These are phyloP conservation scores for Hypsibius dujardini DNA, from an alignment of 1,140 invertebrate genomes.

Conservation along the genomic window DNA sequence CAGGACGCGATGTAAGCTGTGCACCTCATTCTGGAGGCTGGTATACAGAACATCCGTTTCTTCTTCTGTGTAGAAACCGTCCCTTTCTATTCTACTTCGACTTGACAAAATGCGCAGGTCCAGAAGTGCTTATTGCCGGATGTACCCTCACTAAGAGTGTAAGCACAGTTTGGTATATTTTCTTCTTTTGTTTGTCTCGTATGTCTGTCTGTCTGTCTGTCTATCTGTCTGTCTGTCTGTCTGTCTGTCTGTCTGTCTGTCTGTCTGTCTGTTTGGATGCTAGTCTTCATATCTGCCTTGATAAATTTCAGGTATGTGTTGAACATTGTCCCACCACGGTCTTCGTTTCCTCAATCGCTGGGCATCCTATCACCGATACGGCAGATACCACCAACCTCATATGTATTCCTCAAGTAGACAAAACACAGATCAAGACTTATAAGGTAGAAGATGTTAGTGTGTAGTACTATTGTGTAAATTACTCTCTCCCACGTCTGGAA, in stretches of 20 bases:
- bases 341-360: too few relatives aligned
- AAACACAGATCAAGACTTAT: neutral
- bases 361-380: too few relatives aligned
- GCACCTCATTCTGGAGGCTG: neutral
- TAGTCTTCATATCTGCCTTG: too few relatives aligned
- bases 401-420: neutral
- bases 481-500: too few relatives aligned
- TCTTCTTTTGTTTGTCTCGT: too few relatives aligned
- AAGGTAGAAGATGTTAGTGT: neutral
- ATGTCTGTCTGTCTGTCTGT: too few relatives aligned
- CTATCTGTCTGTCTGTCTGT: too few relatives aligned
- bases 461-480: too few relatives aligned
- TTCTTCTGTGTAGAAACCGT: conserved; percentile 29
- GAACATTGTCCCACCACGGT: too few relatives aligned
- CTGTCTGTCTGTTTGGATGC: too few relatives aligned
- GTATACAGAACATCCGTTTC: neutral
- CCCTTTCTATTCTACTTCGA: conserved; percentile 67
- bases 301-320: too few relatives aligned
- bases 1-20: conserved; percentile 34
- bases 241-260: too few relatives aligned
- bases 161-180: neutral
- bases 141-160: conserved; percentile 35
- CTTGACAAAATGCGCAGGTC: conserved; percentile 51
- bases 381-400: neutral
- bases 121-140: conserved; percentile 51